phyloP scores from a whole-genome alignment of 1,140 invertebrate genomes.

The Halictus rubicundus region DNA sequence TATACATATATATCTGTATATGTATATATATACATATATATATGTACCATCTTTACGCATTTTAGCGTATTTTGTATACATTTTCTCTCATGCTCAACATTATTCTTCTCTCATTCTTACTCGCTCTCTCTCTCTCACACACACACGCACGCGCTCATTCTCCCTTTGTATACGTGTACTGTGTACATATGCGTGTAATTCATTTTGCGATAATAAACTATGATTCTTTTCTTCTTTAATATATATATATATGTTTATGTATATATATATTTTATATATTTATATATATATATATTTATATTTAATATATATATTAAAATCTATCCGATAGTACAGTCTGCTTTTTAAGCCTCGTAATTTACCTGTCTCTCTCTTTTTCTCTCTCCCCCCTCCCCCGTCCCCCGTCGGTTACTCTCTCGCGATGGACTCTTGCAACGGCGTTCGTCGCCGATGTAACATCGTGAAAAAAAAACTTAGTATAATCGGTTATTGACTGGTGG shows the following conservation, averaged over 20 bases:
- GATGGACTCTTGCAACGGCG: conserved; percentile 60
- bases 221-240: conserved; percentile 67
- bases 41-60: conserved; percentile 37
- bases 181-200: conserved; percentile 60
- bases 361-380: conserved; percentile 40
- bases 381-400: conserved; percentile 25
- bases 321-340: conserved; percentile 79
- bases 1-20: conserved; percentile 46
- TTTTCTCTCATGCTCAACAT: not conserved
- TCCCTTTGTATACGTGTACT: conserved; percentile 34
- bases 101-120: not conserved
- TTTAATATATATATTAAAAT: conserved; percentile 75
- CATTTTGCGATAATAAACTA: conserved; percentile 72
- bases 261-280: conserved; percentile 57
- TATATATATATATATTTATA: conserved; percentile 57
- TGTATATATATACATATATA: conserved; percentile 36
- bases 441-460: conserved; percentile 54
- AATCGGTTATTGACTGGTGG: conserved; percentile 71
- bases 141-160: not conserved
- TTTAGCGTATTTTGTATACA: conserved; percentile 48
- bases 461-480: conserved; percentile 67
- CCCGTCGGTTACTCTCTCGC: conserved; percentile 36
- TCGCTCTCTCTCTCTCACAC: too few species aligned
- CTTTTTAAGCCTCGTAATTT: conserved; percentile 79
- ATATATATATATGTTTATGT: conserved; percentile 53